Percentiles rank a stretch among this genome's conserved stretches.
These are phyloP conservation scores for Acanthococcus lagerstroemiae DNA, from an alignment of 2,888 invertebrate genomes.

Conservation along the genomic window DNA sequence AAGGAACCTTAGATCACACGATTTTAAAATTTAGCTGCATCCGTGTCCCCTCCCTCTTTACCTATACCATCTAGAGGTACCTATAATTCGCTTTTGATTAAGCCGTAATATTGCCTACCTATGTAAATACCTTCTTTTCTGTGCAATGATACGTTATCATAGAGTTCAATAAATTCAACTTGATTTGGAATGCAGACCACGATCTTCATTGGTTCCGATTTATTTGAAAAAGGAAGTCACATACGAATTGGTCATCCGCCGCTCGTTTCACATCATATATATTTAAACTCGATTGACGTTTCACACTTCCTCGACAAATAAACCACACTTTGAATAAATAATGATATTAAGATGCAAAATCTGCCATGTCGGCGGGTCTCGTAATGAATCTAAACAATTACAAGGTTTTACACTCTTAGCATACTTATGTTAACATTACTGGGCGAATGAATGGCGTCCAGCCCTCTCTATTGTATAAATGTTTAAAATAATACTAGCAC, in stretches of 20 bases:
- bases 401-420: slow-evolving; percentile 29
- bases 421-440: slow-evolving; percentile 30
- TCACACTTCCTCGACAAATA: slow-evolving; percentile 28
- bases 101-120: too few relatives aligned
- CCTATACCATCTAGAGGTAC: too few relatives aligned
- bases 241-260: slow-evolving; percentile 26
- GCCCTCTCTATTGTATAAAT: slow-evolving; percentile 15
- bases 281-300: slow-evolving; percentile 15
- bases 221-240: slow-evolving; percentile 19
- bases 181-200: neutral
- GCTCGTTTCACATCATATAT: slow-evolving; percentile 8
- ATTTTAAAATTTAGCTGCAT: too few relatives aligned
- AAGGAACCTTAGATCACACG: too few relatives aligned
- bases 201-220: neutral
- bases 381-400: slow-evolving; percentile 27
- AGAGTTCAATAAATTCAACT: neutral
- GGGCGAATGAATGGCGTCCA: slow-evolving; percentile 19
- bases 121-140: too few relatives aligned
- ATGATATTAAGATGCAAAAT: slow-evolving; percentile 19
- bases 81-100: too few relatives aligned
- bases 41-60: too few relatives aligned
- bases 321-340: slow-evolving; percentile 19
- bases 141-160: too few relatives aligned
- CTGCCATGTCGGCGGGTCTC: slow-evolving; percentile 20
- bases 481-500: too few relatives aligned